Evolutionary conservation across 2,888 invertebrate species (phyloP).

Genomic region (Tineola bisselliella): DNA sequence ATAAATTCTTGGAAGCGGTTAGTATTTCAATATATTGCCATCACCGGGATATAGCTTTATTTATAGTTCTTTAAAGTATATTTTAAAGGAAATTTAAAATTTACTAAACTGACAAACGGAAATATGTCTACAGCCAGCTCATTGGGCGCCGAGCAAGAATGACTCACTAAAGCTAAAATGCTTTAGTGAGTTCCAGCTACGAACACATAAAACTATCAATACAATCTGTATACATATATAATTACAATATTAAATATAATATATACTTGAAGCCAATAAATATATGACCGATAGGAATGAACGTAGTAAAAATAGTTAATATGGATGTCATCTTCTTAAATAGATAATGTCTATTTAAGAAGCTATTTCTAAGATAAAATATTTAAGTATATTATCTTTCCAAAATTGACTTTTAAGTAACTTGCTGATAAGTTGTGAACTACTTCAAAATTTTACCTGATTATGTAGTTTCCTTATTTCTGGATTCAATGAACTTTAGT

Average conservation of each 20-base stretch:
- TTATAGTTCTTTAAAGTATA: no score
- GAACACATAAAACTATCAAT: no score
- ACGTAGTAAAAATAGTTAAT: not conserved
- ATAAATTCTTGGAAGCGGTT: not conserved
- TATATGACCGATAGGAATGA: no score
- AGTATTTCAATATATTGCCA: not conserved
- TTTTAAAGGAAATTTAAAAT: no score
- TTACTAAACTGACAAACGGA: no score
- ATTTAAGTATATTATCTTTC: not conserved
- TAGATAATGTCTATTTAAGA: not conserved
- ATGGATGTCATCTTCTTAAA: not conserved
- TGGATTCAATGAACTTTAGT: conserved; percentile 6
- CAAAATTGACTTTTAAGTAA: not conserved
- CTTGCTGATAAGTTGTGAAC: not conserved
- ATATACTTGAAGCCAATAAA: no score
- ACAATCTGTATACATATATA: no score
- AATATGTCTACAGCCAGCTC: not conserved
- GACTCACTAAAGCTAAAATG: no score
- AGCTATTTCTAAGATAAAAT: not conserved
- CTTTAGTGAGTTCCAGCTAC: no score
- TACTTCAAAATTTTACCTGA: not conserved
- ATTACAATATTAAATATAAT: no score
- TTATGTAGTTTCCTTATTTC: not conserved
- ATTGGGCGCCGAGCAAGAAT: not conserved
- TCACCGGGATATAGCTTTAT: no score